A percentile compares a stretch with the other conserved stretches of the same genome.
These are phyloP conservation scores for Lymantria dispar DNA, from an alignment of 2,888 invertebrate species.

Conservation along the genomic window DNA sequence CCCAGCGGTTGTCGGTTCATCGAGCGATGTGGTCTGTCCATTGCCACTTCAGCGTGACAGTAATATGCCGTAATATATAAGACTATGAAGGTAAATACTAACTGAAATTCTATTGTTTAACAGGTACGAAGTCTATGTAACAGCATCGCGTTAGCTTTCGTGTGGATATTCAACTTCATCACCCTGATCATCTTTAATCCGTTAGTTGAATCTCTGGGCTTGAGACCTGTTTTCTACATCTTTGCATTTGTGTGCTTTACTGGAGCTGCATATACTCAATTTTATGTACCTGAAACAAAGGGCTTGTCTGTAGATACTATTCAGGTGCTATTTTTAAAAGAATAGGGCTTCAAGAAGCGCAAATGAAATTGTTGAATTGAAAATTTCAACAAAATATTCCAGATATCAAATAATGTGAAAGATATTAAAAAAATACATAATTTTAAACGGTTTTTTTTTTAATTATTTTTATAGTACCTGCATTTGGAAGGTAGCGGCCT, in stretches of 20 bases:
- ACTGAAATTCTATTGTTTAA: not conserved
- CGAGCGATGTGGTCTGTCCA: too few relatives aligned
- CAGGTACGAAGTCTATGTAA: constrained; percentile 60
- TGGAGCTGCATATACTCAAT: constrained; percentile 49
- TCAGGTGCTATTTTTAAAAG: constrained; percentile 47
- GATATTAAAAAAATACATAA: too few relatives aligned
- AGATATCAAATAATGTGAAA: too few relatives aligned
- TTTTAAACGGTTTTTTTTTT: too few relatives aligned
- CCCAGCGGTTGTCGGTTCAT: too few relatives aligned
- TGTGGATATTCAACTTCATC: constrained; percentile 56
- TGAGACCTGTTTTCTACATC: constrained; percentile 60
- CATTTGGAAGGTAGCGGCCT: too few relatives aligned
- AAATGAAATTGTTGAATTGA: not conserved
- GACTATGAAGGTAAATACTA: too few relatives aligned
- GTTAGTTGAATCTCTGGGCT: constrained; percentile 48
- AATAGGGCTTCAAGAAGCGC: constrained; percentile 15
- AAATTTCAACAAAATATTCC: too few relatives aligned
- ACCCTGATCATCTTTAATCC: constrained; percentile 59
- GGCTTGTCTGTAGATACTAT: constrained; percentile 59
- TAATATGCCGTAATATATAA: too few relatives aligned
- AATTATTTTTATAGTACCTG: too few relatives aligned
- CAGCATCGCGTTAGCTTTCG: constrained; percentile 44
- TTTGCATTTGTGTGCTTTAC: constrained; percentile 56
- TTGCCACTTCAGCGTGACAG: too few relatives aligned
- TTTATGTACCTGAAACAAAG: constrained; percentile 68